A percentile compares a stretch with the other conserved stretches of the same genome.
Evolutionary conservation across 2,888 invertebrate species (phyloP).

Genomic region (Caenorhabditis plicata): DNA sequence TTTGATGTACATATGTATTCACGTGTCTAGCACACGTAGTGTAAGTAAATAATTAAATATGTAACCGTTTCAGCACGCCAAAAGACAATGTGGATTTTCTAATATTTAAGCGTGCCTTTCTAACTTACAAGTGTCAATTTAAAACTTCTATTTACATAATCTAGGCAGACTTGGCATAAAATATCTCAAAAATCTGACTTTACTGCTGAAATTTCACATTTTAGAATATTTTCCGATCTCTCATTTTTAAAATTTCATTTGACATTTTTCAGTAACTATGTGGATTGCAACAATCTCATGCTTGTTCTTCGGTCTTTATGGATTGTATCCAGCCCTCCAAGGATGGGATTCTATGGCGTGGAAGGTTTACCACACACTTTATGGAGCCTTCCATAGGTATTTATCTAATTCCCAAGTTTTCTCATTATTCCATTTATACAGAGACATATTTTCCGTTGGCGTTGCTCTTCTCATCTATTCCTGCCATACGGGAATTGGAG

Average conservation of each 20-base stretch:
- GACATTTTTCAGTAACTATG: slow-evolving; percentile 19
- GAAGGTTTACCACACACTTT: slow-evolving; percentile 62
- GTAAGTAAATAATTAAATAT: too few species aligned
- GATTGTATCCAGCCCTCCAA: slow-evolving; percentile 62
- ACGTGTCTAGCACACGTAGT: too few species aligned
- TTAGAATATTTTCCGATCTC: too few species aligned
- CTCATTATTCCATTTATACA: background rate
- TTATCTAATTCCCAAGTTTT: background rate
- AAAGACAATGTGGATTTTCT: too few species aligned
- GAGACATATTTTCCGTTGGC: slow-evolving; percentile 64
- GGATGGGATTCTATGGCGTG: slow-evolving; percentile 57
- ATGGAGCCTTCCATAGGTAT: slow-evolving; percentile 56
- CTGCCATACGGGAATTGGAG: slow-evolving; percentile 65
- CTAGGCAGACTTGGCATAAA: too few species aligned
- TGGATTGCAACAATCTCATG: slow-evolving; percentile 49
- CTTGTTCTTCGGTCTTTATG: slow-evolving; percentile 59
- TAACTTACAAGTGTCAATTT: too few species aligned
- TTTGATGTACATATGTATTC: too few species aligned
- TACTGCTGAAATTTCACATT: too few species aligned
- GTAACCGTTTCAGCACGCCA: too few species aligned
- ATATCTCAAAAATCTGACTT: too few species aligned
- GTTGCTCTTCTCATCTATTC: slow-evolving; percentile 65
- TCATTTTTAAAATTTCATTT: background rate
- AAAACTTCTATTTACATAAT: too few species aligned
- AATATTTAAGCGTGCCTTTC: too few species aligned